Conservation (phyloP, 1,140 invertebrate species). For the Lordiphosa clarofinis region DNA sequence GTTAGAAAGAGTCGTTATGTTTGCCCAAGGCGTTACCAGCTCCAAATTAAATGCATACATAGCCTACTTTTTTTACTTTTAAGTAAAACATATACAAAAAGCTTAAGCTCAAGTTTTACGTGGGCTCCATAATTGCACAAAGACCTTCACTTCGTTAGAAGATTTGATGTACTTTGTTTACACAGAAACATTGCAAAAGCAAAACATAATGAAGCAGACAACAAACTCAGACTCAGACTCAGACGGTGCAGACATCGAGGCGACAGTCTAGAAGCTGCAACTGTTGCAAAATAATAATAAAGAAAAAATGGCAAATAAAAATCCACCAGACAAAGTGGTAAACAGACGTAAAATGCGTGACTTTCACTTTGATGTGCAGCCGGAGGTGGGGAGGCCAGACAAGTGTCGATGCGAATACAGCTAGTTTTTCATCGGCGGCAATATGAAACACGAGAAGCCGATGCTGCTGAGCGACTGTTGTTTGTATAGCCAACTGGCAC, state of each 20-base stretch:
- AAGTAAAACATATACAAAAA: slow-evolving; percentile 5
- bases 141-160: slow-evolving; percentile 46
- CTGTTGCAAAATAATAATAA: background rate
- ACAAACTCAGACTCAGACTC: slow-evolving; percentile 19
- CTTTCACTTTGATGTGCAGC: slow-evolving; percentile 65
- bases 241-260: slow-evolving; percentile 17
- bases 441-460: slow-evolving; percentile 25
- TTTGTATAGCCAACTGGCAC: no score
- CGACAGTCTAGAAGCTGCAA: slow-evolving; percentile 29
- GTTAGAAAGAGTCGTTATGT: slow-evolving; percentile 26
- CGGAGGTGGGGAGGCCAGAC: slow-evolving; percentile 15
- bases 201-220: slow-evolving; percentile 70
- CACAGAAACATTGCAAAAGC: slow-evolving; percentile 59
- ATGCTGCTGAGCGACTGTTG: slow-evolving; percentile 1
- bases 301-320: slow-evolving; percentile 10
- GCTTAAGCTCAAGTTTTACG: background rate
- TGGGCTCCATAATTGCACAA: slow-evolving; percentile 53
- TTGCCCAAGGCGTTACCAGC: slow-evolving; percentile 53
- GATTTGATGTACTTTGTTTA: slow-evolving; percentile 39
- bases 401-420: slow-evolving; percentile 34
- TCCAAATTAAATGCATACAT: slow-evolving; percentile 43
- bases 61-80: slow-evolving; percentile 33
- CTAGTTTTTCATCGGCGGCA: slow-evolving; percentile 33
- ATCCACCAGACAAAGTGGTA: slow-evolving; percentile 61
- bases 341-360: slow-evolving; percentile 67